These are phyloP conservation scores for Ophiothrix spiculata DNA, from an alignment of 35 echinoderm and acorn worm genomes.

Conservation along the genomic window DNA sequence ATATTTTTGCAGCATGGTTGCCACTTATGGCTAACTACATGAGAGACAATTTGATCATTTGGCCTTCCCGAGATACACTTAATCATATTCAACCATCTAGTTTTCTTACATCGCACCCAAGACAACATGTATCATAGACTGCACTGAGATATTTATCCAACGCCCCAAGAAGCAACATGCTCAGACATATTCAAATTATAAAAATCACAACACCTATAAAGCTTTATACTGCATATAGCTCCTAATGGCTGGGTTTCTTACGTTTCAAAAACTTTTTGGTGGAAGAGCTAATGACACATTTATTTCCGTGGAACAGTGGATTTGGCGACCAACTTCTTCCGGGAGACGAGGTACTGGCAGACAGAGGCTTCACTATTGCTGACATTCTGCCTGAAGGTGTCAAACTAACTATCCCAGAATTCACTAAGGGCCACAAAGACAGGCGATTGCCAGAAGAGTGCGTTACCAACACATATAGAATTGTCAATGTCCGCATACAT, in stretches of 20 bases:
- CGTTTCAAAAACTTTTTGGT: slow-evolving; percentile 59
- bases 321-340: slow-evolving; percentile 28
- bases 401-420: slow-evolving; percentile 26
- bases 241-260: slow-evolving; percentile 45
- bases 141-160: slow-evolving; percentile 45
- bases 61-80: slow-evolving; percentile 50
- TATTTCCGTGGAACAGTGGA: slow-evolving; percentile 22
- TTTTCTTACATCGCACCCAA: slow-evolving; percentile 6
- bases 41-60: slow-evolving; percentile 31
- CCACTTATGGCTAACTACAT: slow-evolving; percentile 24
- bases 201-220: slow-evolving; percentile 44
- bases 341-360: slow-evolving; percentile 54
- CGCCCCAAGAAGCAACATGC: slow-evolving; percentile 1
- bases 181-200: slow-evolving; percentile 36
- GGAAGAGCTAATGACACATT: slow-evolving; percentile 28
- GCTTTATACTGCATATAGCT: slow-evolving; percentile 30
- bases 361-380: slow-evolving; percentile 48
- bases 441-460: neutral
- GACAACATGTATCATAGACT: slow-evolving; percentile 54
- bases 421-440: slow-evolving; percentile 22
- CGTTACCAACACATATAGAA: slow-evolving; percentile 1
- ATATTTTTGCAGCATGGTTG: slow-evolving; percentile 35
- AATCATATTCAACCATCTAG: slow-evolving; percentile 16
- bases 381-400: slow-evolving; percentile 24
- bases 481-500: slow-evolving; percentile 43